Evolutionary conservation across 2,113 vertebrate genomes (phyloP).

Genomic region (human): DNA sequence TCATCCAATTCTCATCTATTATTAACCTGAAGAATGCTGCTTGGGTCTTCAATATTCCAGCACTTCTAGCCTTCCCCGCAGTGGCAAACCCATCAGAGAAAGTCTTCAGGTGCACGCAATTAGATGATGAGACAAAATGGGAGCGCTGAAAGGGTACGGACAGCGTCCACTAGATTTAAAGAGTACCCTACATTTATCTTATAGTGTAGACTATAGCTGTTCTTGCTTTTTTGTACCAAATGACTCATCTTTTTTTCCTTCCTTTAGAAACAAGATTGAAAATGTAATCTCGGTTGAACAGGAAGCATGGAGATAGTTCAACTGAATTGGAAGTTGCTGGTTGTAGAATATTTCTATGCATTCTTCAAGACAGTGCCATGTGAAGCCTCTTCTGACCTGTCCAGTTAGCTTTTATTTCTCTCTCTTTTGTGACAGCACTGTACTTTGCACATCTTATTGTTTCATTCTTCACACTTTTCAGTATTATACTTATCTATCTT

Average conservation of each 20-base stretch:
- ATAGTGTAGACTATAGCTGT: neutral
- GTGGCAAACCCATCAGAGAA: neutral
- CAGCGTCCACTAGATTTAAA: neutral
- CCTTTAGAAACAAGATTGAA: neutral
- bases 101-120: neutral
- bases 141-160: neutral
- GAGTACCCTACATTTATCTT: neutral
- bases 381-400: neutral
- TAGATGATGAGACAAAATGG: neutral
- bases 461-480: neutral
- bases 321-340: neutral
- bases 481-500: neutral
- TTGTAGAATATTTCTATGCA: neutral
- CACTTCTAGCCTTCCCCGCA: neutral
- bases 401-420: neutral
- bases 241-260: neutral
- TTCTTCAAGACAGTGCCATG: neutral
- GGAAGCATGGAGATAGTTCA: neutral
- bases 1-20: neutral
- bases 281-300: neutral
- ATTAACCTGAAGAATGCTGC: neutral
- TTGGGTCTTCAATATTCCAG: neutral
- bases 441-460: neutral
- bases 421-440: neutral
- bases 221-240: neutral